Conservation (phyloP, 2,113 vertebrate genomes). For the Heterotilapia buettikoferi region DNA sequence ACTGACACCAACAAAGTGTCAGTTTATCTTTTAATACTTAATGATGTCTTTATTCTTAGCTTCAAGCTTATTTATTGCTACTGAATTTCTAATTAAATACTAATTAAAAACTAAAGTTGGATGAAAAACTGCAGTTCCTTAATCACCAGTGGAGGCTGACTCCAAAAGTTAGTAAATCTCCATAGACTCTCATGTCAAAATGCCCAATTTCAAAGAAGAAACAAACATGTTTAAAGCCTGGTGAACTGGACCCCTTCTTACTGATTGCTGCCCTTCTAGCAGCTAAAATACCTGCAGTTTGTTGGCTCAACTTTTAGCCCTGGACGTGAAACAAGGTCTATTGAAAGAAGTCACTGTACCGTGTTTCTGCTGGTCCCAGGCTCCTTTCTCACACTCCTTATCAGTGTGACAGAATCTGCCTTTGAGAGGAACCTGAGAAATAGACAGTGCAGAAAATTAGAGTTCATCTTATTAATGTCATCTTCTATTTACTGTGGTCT, state of each 20-base stretch:
- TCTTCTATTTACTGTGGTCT: background rate
- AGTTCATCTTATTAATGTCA: background rate
- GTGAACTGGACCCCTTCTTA: background rate
- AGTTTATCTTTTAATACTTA: background rate
- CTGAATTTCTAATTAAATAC: background rate
- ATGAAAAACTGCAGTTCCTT: rapidly evolving
- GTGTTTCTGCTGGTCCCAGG: slow-evolving; percentile 67
- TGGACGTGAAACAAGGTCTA: background rate
- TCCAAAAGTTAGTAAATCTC: background rate
- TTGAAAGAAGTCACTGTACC: slow-evolving; percentile 54
- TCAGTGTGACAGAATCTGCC: slow-evolving; percentile 68
- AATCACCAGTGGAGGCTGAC: rapidly evolving
- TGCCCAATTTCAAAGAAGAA: background rate
- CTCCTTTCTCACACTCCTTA: slow-evolving; percentile 66
- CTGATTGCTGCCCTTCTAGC: background rate
- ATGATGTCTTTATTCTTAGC: background rate
- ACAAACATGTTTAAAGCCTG: background rate
- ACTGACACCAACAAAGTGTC: background rate
- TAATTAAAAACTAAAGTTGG: background rate
- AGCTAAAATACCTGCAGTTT: background rate
- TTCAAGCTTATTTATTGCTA: background rate
- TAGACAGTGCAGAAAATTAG: background rate
- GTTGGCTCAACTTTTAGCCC: background rate
- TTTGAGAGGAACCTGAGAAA: slow-evolving; percentile 38
- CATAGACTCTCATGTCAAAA: background rate